Base-by-base conservation (phyloP, 2,888 invertebrate species). In the Phengaris alcon region DNA sequence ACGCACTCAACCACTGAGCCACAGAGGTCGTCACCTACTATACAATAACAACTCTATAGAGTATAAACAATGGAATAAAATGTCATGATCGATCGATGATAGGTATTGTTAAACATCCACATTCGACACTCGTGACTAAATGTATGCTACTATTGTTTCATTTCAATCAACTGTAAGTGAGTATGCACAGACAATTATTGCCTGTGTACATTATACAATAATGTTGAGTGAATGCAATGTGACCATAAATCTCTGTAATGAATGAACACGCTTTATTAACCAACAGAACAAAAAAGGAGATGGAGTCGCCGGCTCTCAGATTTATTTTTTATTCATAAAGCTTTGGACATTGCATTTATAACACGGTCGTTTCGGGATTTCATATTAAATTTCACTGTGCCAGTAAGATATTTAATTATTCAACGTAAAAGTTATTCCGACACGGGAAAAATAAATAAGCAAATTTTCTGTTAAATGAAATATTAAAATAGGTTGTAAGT, bases 161-260 rank as follows among this genome's bases (percentile, higher is more conserved):
- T 59, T 59, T 22, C 59, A 59, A 59, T 59, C 10, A 10, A 22
- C 64, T 44, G 12, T 44, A 6, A 35, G 3, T 35, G 10, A 64
- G 12, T 64, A 12, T 64, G 12, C 64, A 35, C 2, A 6, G 48
- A 15, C 22, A 57, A 48, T 51, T 70, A 48, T 51, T 70, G 57
- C 75, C 48, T 51, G 13, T 75, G 22, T 55, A 12, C 35, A 64
- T 64, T 57, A 15, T 68, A 68, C 74, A 22, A 57, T 48, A 55
- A 69, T 51, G 35, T 69, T 59, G 15, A 74, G 75, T 57, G 51
- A 57, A 57, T 70, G 70, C 70, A n/a, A 35, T 69, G 75, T 75
- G 75, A 72, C 70, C 15, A 57, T 75, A 75, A 70, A 75, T 70
- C 75, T 70, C 51, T 48, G 75, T 75, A 75, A 75, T 75, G 75